These are phyloP conservation scores for Mamestra configurata DNA, from an alignment of 1,140 invertebrate genomes.

Conservation along the genomic window DNA sequence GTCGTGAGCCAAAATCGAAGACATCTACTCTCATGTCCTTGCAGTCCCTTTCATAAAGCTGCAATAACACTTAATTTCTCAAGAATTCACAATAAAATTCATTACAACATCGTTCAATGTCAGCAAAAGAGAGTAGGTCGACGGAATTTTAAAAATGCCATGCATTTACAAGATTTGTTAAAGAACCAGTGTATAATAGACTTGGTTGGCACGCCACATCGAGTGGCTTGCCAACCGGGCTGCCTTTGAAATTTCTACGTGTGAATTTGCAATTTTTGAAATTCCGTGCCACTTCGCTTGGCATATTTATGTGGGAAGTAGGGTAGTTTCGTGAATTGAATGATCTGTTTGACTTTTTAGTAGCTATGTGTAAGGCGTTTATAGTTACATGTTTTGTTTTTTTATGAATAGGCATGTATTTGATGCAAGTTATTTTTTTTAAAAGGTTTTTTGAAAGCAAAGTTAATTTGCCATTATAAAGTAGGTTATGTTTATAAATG, in stretches of 20 bases:
- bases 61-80: not conserved
- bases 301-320: not conserved
- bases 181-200: slow-evolving; percentile 21
- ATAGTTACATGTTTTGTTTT: too few relatives aligned
- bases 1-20: too few relatives aligned
- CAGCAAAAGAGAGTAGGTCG: slow-evolving; percentile 11
- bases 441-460: not conserved
- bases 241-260: slow-evolving; percentile 1
- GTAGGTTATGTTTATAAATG: too few relatives aligned
- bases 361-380: not conserved
- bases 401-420: too few relatives aligned
- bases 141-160: slow-evolving; percentile 26
- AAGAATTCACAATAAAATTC: slow-evolving; percentile 2
- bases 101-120: slow-evolving; percentile 14
- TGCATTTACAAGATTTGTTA: slow-evolving; percentile 27
- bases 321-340: not conserved
- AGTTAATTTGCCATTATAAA: too few relatives aligned
- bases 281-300: slow-evolving; percentile 1
- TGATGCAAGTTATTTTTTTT: too few relatives aligned
- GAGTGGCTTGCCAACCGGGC: slow-evolving; percentile 15
- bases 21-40: too few relatives aligned
- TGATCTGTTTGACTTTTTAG: not conserved
- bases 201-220: slow-evolving; percentile 13
- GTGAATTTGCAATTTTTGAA: slow-evolving; percentile 17
- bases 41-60: too few relatives aligned